These are phyloP conservation scores for Drosophila kikkawai DNA, from an alignment of 1,140 invertebrate genomes.

Conservation along the genomic window DNA sequence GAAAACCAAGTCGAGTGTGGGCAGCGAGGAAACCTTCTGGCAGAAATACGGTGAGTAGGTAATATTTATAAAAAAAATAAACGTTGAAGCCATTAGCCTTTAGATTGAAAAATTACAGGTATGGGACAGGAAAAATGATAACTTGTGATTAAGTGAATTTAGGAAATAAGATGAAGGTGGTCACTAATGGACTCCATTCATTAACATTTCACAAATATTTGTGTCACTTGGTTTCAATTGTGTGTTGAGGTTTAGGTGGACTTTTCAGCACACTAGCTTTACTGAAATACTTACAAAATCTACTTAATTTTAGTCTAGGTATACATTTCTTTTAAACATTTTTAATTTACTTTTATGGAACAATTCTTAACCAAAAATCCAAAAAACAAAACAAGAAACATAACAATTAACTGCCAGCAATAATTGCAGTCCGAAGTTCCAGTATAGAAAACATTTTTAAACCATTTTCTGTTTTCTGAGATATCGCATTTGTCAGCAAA, in stretches of 20 bases:
- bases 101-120: slow-evolving; percentile 12
- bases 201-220: not conserved
- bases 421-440: slow-evolving; percentile 25
- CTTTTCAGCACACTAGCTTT: not conserved
- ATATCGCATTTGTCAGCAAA: slow-evolving; percentile 32
- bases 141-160: slow-evolving; percentile 1
- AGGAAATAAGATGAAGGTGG: not conserved
- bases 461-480: slow-evolving; percentile 36
- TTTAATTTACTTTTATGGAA: not conserved
- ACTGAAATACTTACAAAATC: too few species aligned
- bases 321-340: not conserved
- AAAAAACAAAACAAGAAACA: not conserved
- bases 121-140: not conserved
- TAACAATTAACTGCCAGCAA: slow-evolving; percentile 7
- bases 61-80: not conserved
- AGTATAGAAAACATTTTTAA: slow-evolving; percentile 29
- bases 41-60: slow-evolving; percentile 82
- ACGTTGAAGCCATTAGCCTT: not conserved
- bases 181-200: not conserved
- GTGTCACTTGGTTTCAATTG: not conserved
- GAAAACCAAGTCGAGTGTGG: slow-evolving; percentile 18
- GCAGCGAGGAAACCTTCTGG: slow-evolving; percentile 60
- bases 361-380: not conserved
- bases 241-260: not conserved
- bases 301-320: not conserved